Evolutionary conservation across 2,113 vertebrate genomes (phyloP), one percentile per base, ranked within the genome.

Genomic region (Labeo catla): DNA sequence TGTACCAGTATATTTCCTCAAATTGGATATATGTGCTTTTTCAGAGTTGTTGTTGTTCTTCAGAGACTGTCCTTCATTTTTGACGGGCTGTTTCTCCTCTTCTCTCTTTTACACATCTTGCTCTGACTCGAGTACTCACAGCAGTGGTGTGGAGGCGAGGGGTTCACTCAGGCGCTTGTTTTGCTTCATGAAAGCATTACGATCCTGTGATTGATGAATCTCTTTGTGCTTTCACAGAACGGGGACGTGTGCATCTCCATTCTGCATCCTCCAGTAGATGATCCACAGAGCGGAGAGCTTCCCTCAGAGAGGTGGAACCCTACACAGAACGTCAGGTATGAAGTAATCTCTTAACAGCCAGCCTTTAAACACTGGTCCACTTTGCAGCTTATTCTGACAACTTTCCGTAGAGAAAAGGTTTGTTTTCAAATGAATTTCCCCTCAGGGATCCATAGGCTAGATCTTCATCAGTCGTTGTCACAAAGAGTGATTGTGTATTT

Each of bases 211-310:
- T 28, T 49, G 54, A 36, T 36, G 13, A 73, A 23, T 50, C 8
- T 70, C 19, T 79, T 19, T 66, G 15, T 79, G 57, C 76, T 66
- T 68, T 66, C 47, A 68, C 91, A 99, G 98, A 99, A 98, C 0
- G 98, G 98, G 0, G 98, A 99, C 0, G 98, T 99, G 88, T 99
- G 98, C 86, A 99, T 99, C 92, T 99, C 98, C 87, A 99, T 99
- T 89, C 94, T 99, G 21, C 98, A 99, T 86, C 98, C 98, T 0
- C 98, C 98, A 0, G 96, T 99, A 81, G 98, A 99, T 0, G 98
- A 99, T 91, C 98, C 98, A 0, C 98, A 99, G 93, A 99, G 98
- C 0, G 98, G 98, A 93, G 98, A 99, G 92, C 95, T 99, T 89
- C 97, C 98, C 0, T 99, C 98, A 0, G 98, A 99, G 93, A 95